Evolutionary conservation across 2,113 vertebrate species (phyloP), one percentile per base, ranked within the genome.

Genomic region (Melanerpes aurifrons): DNA sequence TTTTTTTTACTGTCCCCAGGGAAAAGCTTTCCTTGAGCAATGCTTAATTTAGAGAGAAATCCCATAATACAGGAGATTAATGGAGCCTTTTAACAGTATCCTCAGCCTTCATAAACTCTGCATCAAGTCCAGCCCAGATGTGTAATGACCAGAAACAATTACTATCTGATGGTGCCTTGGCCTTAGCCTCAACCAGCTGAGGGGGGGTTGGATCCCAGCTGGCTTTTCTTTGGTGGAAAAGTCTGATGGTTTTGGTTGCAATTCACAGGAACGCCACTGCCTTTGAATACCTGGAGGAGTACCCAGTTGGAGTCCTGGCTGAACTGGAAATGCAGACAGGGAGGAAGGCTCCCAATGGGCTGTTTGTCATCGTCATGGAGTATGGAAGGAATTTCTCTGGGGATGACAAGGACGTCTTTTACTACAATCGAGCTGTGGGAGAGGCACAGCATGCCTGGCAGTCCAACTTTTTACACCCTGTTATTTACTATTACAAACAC

Each of bases 401-500:
- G 69, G 86, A 98, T 29, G 82, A 98, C 85, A 98, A 98, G 91
- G 98, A 98, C 22, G 98, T 98, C 80, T 98, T 98, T 95, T 98
- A 97, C 64, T 96, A 97, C 11, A 97, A 97, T 76, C 98, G 99
- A 61, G 98, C 99, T 0, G 98, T 99, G 92, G 98, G 98, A 16
- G 98, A 99, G 81, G 98, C 98, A 40, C 98, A 98, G 56, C 98
- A 98, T 5, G 99, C 99, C 77, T 99, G 98, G 99, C 98, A 97
- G 86, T 99, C 99, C 15, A 99, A 99, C 97, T 99, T 99, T 91
- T 97, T 99, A 48, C 99, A 99, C 77, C 99, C 99, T 7, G 99
- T 99, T 87, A 97, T 99, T 91, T 99, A 99, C 89, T 99, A 98
- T 93, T 99, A 99, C 90, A 97, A 97, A 63, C 94, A 8, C 25